Conservation (phyloP, 2,888 invertebrate genomes). For the Leucania comma region DNA sequence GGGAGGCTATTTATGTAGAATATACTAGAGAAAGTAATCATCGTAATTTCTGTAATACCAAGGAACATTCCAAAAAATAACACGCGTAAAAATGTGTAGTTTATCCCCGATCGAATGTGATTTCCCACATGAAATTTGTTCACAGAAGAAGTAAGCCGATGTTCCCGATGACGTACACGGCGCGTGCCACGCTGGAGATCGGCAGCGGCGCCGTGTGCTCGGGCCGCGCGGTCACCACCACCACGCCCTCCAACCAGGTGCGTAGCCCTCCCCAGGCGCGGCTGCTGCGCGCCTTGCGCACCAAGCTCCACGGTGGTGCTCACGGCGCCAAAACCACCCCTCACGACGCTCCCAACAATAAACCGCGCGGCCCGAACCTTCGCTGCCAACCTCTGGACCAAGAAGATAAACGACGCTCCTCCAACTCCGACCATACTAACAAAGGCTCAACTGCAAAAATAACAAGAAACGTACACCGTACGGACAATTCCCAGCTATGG, state of each 20-base stretch:
- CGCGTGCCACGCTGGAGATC: constrained; percentile 89
- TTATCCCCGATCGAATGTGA: constrained; percentile 20
- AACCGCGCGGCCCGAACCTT: constrained; percentile 70
- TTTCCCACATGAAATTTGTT: constrained; percentile 66
- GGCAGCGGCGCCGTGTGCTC: constrained; percentile 87
- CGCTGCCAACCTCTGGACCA: neutral
- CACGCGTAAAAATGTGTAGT: neutral
- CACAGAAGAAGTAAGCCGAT: constrained; percentile 86
- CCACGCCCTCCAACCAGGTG: constrained; percentile 89
- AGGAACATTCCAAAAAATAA: too few relatives aligned
- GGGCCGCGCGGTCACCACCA: constrained; percentile 89
- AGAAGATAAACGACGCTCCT: constrained; percentile 4
- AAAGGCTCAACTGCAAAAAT: constrained; percentile 1
- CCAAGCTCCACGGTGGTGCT: constrained; percentile 69
- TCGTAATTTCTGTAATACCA: too few relatives aligned
- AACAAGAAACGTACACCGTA: constrained; percentile 11
- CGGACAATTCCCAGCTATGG: constrained; percentile 45
- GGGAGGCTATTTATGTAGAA: too few relatives aligned
- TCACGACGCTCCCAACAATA: constrained; percentile 9
- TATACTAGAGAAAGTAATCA: too few relatives aligned
- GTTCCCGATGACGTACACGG: constrained; percentile 89
- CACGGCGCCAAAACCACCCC: neutral
- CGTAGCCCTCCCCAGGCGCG: constrained; percentile 72
- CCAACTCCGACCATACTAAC: constrained; percentile 1
- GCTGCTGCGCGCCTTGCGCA: constrained; percentile 8